Conservation (phyloP, 2,113 vertebrate species). For the Protomyctophum bolini region DNA sequence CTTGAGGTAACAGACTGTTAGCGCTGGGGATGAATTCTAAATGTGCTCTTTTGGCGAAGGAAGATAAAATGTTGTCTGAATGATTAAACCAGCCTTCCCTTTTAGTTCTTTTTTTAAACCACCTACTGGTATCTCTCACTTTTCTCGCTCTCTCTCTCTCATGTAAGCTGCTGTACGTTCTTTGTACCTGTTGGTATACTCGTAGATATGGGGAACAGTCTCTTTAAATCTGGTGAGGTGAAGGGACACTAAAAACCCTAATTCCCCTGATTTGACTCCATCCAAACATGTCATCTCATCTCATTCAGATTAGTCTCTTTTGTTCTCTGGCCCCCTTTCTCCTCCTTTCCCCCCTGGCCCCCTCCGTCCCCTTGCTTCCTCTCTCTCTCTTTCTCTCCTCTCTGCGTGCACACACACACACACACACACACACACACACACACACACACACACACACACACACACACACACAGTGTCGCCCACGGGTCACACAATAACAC, state of each 20-base stretch:
- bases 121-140: background rate
- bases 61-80: constrained; percentile 65
- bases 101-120: background rate
- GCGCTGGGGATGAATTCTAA: constrained; percentile 62
- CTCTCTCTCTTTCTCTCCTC: constrained; percentile 20
- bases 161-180: constrained; percentile 34
- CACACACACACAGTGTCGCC: constrained; percentile 50
- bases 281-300: constrained; percentile 75
- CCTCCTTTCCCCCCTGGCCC: constrained; percentile 28
- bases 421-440: too few species aligned
- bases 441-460: constrained; percentile 20
- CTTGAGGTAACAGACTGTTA: constrained; percentile 59
- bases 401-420: background rate
- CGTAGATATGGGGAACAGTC: constrained; percentile 56
- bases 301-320: constrained; percentile 80
- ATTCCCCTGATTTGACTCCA: constrained; percentile 76
- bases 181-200: constrained; percentile 57
- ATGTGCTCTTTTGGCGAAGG: constrained; percentile 61
- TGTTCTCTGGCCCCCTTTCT: constrained; percentile 62
- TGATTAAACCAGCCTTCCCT: constrained; percentile 57
- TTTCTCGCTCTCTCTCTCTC: constrained; percentile 38
- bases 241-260: constrained; percentile 76
- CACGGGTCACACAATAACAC: constrained; percentile 68
- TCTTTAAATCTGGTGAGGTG: constrained; percentile 69
- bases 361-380: constrained; percentile 3